Conservation (phyloP, 1,140 invertebrate species). For the Drosophila lacteicornis region DNA sequence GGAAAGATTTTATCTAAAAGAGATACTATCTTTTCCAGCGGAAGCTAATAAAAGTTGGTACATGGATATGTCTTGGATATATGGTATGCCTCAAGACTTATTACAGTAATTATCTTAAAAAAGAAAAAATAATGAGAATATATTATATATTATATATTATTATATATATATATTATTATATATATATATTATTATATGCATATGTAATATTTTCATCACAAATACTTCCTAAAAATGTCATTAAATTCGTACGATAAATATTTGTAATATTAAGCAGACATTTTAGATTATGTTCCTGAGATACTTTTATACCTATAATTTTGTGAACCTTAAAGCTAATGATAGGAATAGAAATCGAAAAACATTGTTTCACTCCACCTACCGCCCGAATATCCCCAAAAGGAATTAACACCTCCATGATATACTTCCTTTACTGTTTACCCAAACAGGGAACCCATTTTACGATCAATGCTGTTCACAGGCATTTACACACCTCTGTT, state of each 20-base stretch:
- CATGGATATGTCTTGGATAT: neutral
- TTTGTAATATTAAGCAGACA: neutral
- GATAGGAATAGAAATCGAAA: neutral
- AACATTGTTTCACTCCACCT: neutral
- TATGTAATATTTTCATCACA: neutral
- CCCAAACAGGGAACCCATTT: constrained; percentile 7
- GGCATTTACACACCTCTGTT: constrained; percentile 4
- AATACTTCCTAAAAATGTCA: neutral
- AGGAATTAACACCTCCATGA: neutral
- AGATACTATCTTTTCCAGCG: neutral
- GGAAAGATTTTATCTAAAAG: neutral
- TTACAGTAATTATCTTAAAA: neutral
- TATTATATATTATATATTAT: too few species aligned
- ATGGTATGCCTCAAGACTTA: neutral
- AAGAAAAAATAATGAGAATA: too few species aligned
- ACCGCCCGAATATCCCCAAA: neutral
- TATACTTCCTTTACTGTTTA: neutral
- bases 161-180: too few species aligned
- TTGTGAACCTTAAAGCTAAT: neutral
- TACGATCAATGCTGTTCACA: neutral
- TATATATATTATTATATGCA: too few species aligned
- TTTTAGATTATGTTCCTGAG: neutral
- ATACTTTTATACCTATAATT: neutral
- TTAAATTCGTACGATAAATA: neutral
- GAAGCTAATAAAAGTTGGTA: neutral